These are phyloP conservation scores for Labeo calbasu DNA, from an alignment of 2,797 vertebrate genomes.

Conservation along the genomic window DNA sequence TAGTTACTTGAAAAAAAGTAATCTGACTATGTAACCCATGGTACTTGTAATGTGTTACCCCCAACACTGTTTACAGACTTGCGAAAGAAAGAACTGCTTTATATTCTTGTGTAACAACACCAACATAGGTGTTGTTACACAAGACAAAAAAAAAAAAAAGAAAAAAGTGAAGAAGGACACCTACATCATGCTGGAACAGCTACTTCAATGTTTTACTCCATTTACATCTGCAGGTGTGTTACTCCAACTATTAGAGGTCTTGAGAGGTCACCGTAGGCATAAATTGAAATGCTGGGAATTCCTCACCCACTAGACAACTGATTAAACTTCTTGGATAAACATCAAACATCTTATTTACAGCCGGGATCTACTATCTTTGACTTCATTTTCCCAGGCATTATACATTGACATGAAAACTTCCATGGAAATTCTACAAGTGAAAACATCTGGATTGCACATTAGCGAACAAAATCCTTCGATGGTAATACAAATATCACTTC, in stretches of 20 bases:
- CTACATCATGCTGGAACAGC: background rate
- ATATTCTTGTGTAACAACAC: too few relatives aligned
- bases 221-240: background rate
- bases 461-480: too few relatives aligned
- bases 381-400: background rate
- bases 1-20: too few relatives aligned
- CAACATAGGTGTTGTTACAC: background rate
- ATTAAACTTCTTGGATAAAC: conserved; percentile 3
- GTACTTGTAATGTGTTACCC: too few relatives aligned
- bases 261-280: background rate
- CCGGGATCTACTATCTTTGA: background rate
- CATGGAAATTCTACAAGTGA: background rate
- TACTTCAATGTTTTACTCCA: background rate
- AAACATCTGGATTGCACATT: background rate
- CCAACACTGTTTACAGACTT: too few relatives aligned
- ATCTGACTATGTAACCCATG: too few relatives aligned
- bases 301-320: background rate
- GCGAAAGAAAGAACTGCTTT: background rate
- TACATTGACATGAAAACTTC: background rate
- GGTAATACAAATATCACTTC: too few relatives aligned
- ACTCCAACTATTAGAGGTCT: background rate
- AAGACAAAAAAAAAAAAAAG: background rate
- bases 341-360: conserved; percentile 20
- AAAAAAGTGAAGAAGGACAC: background rate
- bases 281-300: conserved; percentile 16